These are phyloP conservation scores for Carettochelys insculpta DNA, from an alignment of 2,113 vertebrate species.

Conservation along the genomic window DNA sequence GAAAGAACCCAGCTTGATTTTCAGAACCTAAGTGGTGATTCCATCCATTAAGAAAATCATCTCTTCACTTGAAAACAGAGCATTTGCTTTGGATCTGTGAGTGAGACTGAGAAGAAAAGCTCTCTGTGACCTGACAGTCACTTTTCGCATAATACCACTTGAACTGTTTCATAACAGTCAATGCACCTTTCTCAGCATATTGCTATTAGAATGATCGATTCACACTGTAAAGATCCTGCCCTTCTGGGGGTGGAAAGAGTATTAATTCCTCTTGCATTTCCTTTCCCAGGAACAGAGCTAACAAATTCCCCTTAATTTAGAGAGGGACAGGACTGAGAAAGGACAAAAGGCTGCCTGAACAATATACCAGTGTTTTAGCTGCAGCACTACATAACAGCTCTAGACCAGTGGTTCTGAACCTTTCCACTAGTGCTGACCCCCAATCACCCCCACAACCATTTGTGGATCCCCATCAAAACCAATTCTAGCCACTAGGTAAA, in stretches of 20 bases:
- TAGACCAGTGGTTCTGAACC: too few species aligned
- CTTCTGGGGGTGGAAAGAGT: background rate
- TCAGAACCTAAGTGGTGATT: background rate
- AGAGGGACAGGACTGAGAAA: background rate
- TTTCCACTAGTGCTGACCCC: too few species aligned
- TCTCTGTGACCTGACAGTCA: background rate
- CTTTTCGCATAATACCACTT: fast-evolving
- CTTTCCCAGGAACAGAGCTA: background rate
- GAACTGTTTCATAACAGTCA: background rate
- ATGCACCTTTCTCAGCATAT: fast-evolving
- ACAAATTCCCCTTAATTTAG: background rate
- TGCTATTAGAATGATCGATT: background rate
- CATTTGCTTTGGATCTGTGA: background rate
- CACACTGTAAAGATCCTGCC: background rate
- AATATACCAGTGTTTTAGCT: background rate
- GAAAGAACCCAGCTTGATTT: background rate
- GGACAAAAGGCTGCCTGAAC: background rate
- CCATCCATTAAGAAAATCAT: background rate
- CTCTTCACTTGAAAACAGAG: background rate
- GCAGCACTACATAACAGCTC: background rate
- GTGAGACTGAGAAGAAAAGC: background rate
- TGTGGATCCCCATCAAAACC: too few species aligned
- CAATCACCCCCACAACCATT: too few species aligned
- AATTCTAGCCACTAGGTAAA: too few species aligned
- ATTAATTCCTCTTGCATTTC: background rate